Evolutionary conservation across 1,140 invertebrate species (phyloP), one percentile per base, ranked within the genome.

Genomic region (Aethina tumida): DNA sequence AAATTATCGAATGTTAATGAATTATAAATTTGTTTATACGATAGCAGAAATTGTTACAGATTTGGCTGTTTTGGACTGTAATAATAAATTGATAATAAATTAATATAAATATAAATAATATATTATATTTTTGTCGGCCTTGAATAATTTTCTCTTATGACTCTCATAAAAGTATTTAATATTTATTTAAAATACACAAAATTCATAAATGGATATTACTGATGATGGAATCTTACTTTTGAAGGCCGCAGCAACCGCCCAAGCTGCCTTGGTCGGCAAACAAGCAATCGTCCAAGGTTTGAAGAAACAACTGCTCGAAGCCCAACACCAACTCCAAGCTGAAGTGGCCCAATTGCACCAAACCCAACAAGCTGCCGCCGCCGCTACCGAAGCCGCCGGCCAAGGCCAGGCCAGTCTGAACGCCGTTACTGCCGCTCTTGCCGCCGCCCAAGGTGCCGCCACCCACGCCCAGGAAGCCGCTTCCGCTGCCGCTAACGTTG

Each of bases 191-290:
- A n/a, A n/a, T n/a, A n/a, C n/a, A n/a, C n/a, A n/a, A n/a, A n/a
- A n/a, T n/a, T n/a, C n/a, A n/a, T n/a, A n/a, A n/a, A n/a, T n/a
- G n/a, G n/a, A n/a, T n/a, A n/a, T n/a, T n/a, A n/a, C n/a, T n/a
- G n/a, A n/a, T n/a, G n/a, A n/a, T n/a, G n/a, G n/a, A n/a, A n/a
- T n/a, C n/a, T n/a, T n/a, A n/a, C n/a, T n/a, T 10, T 39, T 35
- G 22, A 21, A 53, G 48, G 48, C 51, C 15, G 51, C 51, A n/a
- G 44, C 46, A 30, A 49, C 51, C n/a, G 51, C 51, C 9, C 51
- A 53, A 40, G 51, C 51, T n/a, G 51, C 51, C 26, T 21, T 53
- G 12, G 51, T 53, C 5, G 51, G 51, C 12, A 50, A 50, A 44
- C 51, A 50, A 30, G 48, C 49, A 12, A 39, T 53, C 22, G 51